Conservation (phyloP, 2,797 vertebrate genomes). For the Liparis tanakae region DNA sequence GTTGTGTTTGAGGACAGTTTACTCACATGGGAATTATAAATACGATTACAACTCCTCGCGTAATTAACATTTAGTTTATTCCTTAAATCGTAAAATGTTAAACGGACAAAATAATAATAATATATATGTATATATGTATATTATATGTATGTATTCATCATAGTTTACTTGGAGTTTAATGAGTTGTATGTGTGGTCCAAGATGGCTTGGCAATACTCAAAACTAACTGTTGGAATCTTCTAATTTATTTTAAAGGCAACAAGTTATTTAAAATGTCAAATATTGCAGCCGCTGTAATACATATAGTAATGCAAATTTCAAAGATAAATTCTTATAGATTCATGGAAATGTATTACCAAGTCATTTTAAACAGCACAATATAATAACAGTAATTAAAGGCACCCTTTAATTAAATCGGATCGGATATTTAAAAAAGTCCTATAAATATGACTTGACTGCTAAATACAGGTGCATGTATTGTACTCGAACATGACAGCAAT, state of each 20-base stretch:
- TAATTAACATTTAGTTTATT: not conserved
- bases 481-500: not conserved
- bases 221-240: not conserved
- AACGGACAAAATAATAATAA: not conserved
- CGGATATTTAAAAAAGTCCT: not conserved
- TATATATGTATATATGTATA: not conserved
- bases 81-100: not conserved
- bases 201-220: not conserved
- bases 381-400: not conserved
- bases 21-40: not conserved
- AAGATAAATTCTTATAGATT: not conserved
- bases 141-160: not conserved
- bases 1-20: not conserved
- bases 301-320: not conserved
- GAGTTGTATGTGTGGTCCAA: not conserved
- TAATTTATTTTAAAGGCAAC: constrained; percentile 1
- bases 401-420: not conserved
- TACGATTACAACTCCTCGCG: not conserved
- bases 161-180: not conserved
- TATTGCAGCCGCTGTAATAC: not conserved
- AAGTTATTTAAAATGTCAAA: not conserved
- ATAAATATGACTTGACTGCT: not conserved
- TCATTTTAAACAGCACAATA: not conserved
- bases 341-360: not conserved
- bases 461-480: not conserved